Conservation (phyloP, 2,113 vertebrate species). For the Noctilio leporinus region DNA sequence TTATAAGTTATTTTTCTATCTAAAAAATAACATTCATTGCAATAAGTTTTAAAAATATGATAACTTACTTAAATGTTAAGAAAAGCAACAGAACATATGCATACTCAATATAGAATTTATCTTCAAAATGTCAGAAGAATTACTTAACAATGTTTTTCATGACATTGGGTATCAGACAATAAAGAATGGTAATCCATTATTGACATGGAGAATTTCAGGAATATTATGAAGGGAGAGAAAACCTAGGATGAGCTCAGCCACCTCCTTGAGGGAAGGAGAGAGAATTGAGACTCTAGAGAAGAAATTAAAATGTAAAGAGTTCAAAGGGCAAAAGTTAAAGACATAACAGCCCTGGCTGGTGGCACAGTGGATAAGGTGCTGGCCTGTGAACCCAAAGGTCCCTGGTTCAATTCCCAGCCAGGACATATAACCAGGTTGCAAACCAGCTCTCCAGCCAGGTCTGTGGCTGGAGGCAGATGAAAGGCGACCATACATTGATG, state of each 20-base stretch:
- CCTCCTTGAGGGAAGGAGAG: background rate
- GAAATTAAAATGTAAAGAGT: background rate
- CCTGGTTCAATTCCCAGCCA: too few species aligned
- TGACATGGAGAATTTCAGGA: background rate
- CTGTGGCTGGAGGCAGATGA: too few species aligned
- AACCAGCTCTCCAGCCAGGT: too few species aligned
- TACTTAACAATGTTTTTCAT: background rate
- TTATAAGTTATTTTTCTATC: background rate
- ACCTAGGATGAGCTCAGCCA: background rate
- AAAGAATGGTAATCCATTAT: background rate
- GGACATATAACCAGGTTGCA: too few species aligned
- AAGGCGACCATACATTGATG: too few species aligned
- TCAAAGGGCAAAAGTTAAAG: background rate
- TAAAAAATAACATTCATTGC: background rate
- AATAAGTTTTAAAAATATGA: background rate
- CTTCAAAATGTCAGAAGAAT: background rate
- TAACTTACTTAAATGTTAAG: background rate
- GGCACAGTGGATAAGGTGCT: too few species aligned
- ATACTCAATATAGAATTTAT: background rate
- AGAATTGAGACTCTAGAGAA: background rate
- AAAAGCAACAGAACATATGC: background rate
- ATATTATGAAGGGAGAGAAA: background rate
- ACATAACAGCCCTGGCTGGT: too few species aligned
- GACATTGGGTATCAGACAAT: background rate
- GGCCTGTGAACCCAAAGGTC: too few species aligned